Evolutionary conservation across 1,140 invertebrate species (phyloP), one percentile per base, ranked within the genome.

Genomic region (Lordiphosa collinella): DNA sequence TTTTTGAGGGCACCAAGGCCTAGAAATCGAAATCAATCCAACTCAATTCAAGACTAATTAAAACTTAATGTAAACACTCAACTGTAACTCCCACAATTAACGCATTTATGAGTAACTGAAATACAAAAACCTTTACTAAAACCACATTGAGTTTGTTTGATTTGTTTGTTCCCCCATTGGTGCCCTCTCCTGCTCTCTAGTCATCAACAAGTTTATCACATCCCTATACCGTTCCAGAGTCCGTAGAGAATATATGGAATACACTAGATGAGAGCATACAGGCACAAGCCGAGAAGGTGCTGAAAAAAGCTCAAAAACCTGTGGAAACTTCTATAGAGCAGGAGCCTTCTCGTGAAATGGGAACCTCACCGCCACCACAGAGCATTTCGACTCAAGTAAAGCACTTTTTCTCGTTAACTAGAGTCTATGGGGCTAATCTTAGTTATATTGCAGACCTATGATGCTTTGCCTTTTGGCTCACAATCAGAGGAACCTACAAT

Each of bases 281-380:
- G 60, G 74, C 87, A 4, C 66, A 87, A 49, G 84, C 87, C 31
- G 71, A 84, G 25, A 56, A 88, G 56, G 61, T 79, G 1, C 56
- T 84, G 7, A 73, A 86, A 38, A 67, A 87, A 36, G 74, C 85
- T 6, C 55, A 61, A 3, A 91, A 90, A 51, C 79, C 91, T 1
- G 73, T 88, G 43, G 91, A 91, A 65, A 41, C 61, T 41, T 1
- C 52, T 1, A 49, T 29, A 16, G 36, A 60, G 18, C 2, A 9
- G 16, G 47, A 54, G 12, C 36, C 49, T 9, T 57, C 52, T 2
- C 67, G 80, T 13, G 92, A 92, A 32, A 94, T 92, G 34, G 95
- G 94, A 55, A 96, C 95, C 13, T 96, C 95, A 12, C 95, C 95
- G 46, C 94, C 95, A 32, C 95, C 95, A 5, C 95, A 96, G 89